Conservation (phyloP, 2,113 vertebrate genomes). For the Cyrtonyx montezumae region DNA sequence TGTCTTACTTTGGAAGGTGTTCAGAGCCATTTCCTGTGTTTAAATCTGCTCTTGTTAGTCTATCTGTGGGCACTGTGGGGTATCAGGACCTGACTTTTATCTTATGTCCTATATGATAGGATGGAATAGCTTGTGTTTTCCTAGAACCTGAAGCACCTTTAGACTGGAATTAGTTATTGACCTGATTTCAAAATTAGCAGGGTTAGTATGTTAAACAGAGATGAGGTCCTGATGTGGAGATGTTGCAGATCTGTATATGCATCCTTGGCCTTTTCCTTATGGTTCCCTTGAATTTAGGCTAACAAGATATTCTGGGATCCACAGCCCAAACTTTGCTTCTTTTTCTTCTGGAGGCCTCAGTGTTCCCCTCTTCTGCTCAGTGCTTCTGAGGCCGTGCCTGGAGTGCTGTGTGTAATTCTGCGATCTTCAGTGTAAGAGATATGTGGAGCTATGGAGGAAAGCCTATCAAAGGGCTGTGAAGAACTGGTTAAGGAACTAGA, state of each 20-base stretch:
- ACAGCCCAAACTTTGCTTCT: too few species aligned
- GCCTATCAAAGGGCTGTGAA: too few species aligned
- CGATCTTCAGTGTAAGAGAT: not conserved
- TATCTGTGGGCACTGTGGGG: not conserved
- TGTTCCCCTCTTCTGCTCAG: not conserved
- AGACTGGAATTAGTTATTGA: not conserved
- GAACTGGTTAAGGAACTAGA: too few species aligned
- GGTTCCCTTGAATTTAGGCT: not conserved
- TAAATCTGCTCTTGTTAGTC: not conserved
- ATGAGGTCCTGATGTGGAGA: not conserved
- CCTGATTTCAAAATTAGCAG: not conserved
- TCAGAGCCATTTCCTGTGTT: not conserved
- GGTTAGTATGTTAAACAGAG: not conserved
- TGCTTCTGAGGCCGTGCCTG: not conserved
- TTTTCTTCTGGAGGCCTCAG: not conserved
- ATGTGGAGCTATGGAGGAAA: not conserved
- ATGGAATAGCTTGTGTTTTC: not conserved
- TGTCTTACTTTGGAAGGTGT: not conserved
- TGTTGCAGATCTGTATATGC: not conserved
- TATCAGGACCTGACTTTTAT: not conserved
- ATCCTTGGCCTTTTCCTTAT: not conserved
- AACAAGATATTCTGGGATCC: rapidly evolving
- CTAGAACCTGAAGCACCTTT: not conserved
- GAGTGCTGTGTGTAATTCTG: not conserved
- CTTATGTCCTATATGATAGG: not conserved